Conservation (phyloP, 2,113 vertebrate species). For the Limanda limanda region DNA sequence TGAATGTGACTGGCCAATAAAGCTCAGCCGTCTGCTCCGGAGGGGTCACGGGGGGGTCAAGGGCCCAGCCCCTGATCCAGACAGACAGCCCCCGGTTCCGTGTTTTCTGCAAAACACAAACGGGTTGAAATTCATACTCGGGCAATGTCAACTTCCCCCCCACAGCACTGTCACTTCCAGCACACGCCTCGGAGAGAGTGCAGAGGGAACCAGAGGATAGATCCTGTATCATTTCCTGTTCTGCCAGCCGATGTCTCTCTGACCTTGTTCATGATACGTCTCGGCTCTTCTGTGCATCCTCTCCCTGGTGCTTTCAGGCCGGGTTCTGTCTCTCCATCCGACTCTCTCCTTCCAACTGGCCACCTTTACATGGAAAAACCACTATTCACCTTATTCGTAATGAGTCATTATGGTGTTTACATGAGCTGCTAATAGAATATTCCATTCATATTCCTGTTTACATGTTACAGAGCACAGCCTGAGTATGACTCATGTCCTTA, state of each 20-base stretch:
- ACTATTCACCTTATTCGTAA: no score
- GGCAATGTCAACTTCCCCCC: constrained; percentile 77
- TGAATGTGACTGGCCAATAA: constrained; percentile 76
- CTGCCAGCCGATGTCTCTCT: constrained; percentile 68
- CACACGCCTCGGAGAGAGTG: constrained; percentile 45
- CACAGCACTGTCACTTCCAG: constrained; percentile 68
- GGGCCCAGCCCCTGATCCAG: constrained; percentile 64
- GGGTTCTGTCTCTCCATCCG: constrained; percentile 38
- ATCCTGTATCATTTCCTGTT: constrained; percentile 83
- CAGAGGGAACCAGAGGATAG: constrained; percentile 56
- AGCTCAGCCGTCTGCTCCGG: constrained; percentile 51
- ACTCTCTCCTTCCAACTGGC: constrained; percentile 16
- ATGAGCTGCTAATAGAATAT: no score
- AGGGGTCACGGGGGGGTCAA: constrained; percentile 68
- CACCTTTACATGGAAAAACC: no score
- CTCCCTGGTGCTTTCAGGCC: constrained; percentile 48
- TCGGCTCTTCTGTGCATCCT: constrained; percentile 65
- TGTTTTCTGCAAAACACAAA: constrained; percentile 79
- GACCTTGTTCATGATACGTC: constrained; percentile 79
- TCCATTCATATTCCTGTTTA: no score
- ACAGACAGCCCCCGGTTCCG: constrained; percentile 63
- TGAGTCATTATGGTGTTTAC: no score
- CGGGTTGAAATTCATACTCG: constrained; percentile 77
- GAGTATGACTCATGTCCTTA: no score
- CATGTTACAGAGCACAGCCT: no score